Base-by-base conservation (phyloP, 2,113 vertebrate genomes). In the Pterocles orientalis region DNA sequence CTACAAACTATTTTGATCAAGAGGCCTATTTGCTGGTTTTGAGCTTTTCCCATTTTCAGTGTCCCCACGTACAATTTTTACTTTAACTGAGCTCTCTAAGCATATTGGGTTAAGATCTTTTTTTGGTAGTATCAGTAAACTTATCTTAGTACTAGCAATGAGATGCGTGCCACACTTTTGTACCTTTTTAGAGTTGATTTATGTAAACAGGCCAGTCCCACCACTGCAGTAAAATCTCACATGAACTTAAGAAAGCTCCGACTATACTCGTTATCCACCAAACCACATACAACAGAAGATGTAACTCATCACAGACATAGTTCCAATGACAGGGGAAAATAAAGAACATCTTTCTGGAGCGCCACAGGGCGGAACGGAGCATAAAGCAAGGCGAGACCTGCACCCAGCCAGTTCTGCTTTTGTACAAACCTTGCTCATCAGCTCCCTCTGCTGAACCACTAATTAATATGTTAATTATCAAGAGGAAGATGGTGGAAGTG, bases 311-410 rank as follows among this genome's bases (percentile, higher is more conserved):
- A 12, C 26, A 57, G 21, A 17, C 2, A 1, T 2, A 41, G n/a
- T 13, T 84, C 43, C 6, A 12, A 0, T 6, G 14, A 25, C 11
- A 50, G 9, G 9, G 11, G 33, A 73, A 85, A 61, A 56, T 4
- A 21, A 62, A 28, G 23, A 80, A 9, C 33, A 17, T 6, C 25
- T 24, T 75, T 10, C 33, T 0, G 1, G 36, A 23, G 39, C 26
- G 47, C 9, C 28, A 11, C 33, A 25, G 24, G 20, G 36, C 48
- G 69, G n/a, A 61, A 39, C 8, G 8, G 4, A 13, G 10, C n/a
- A 19, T 1, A 7, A 41, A 65, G 20, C 13, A 29, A 7, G 18
- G 14, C 0, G 18, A 47, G 18, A 10, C 14, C 12, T 0, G 1
- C 31, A 21, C 24, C 7, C 23, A 34, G 41, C 2, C 58, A 8